Percentiles rank a stretch among this genome's conserved stretches.
These are phyloP conservation scores for Lycocerus yunnanus DNA, from an alignment of 2,888 invertebrate genomes.

Conservation along the genomic window DNA sequence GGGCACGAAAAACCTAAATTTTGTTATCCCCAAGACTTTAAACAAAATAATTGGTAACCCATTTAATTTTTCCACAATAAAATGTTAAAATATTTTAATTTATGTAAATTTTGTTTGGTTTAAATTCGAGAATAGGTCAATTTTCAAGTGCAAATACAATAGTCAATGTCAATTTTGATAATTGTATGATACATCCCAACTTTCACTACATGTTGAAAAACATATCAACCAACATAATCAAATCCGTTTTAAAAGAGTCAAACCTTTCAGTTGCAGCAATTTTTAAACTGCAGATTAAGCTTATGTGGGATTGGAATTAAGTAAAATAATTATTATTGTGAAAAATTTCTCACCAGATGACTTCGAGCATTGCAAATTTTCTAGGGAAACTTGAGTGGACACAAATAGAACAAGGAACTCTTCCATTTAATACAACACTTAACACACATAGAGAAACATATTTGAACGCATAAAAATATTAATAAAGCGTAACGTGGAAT, in stretches of 20 bases:
- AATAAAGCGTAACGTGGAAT: neutral
- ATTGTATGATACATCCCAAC: neutral
- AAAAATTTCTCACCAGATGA: neutral
- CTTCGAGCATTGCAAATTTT: neutral
- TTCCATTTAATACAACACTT: conserved; percentile 6
- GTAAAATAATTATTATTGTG: neutral
- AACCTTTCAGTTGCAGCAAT: neutral
- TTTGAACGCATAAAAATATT: conserved; percentile 16
- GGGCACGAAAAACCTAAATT: too few relatives aligned
- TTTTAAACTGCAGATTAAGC: neutral
- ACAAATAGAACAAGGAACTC: neutral
- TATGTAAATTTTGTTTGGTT: neutral
- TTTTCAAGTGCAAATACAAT: neutral
- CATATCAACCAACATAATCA: neutral
- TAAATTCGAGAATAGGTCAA: neutral
- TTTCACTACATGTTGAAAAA: neutral
- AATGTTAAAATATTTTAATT: neutral
- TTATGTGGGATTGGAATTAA: neutral
- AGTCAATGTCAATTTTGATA: neutral
- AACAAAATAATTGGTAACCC: too few relatives aligned
- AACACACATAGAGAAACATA: conserved; percentile 25
- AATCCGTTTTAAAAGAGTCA: neutral
- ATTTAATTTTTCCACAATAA: neutral
- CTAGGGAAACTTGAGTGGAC: neutral
- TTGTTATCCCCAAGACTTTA: too few relatives aligned